These are phyloP conservation scores for Datnioides undecimradiatus DNA, from an alignment of 2,113 vertebrate genomes.

Conservation along the genomic window DNA sequence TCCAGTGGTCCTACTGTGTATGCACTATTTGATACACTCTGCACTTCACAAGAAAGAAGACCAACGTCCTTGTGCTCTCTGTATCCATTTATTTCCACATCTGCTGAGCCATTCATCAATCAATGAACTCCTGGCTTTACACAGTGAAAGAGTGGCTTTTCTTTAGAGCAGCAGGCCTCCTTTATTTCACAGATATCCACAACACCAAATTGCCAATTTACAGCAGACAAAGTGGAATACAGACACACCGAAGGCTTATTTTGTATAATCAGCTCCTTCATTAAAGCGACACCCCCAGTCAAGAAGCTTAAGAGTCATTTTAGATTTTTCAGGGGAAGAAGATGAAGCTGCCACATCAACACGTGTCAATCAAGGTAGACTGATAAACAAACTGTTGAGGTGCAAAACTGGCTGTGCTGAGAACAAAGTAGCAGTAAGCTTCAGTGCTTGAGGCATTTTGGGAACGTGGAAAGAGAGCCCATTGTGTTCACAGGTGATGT, in stretches of 20 bases:
- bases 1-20: constrained; percentile 15
- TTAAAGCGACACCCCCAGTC: constrained; percentile 57
- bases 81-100: constrained; percentile 77
- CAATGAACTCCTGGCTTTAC: constrained; percentile 70
- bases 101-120: constrained; percentile 81
- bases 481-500: constrained; percentile 28
- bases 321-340: constrained; percentile 31
- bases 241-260: constrained; percentile 64
- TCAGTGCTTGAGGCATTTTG: not conserved
- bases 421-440: constrained; percentile 15
- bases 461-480: constrained; percentile 14
- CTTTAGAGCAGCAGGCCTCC: constrained; percentile 50
- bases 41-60: constrained; percentile 57
- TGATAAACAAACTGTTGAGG: constrained; percentile 26
- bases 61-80: constrained; percentile 62
- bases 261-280: constrained; percentile 70
- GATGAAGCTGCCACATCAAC: constrained; percentile 38
- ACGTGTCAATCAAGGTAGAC: constrained; percentile 33
- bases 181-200: constrained; percentile 77
- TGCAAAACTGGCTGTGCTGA: constrained; percentile 6
- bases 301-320: constrained; percentile 43
- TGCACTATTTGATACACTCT: constrained; percentile 34
- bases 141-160: constrained; percentile 48
- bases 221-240: constrained; percentile 48
- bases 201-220: constrained; percentile 78